These are phyloP conservation scores for Drosophila ficusphila DNA, from an alignment of 1,140 invertebrate species.

Conservation along the genomic window DNA sequence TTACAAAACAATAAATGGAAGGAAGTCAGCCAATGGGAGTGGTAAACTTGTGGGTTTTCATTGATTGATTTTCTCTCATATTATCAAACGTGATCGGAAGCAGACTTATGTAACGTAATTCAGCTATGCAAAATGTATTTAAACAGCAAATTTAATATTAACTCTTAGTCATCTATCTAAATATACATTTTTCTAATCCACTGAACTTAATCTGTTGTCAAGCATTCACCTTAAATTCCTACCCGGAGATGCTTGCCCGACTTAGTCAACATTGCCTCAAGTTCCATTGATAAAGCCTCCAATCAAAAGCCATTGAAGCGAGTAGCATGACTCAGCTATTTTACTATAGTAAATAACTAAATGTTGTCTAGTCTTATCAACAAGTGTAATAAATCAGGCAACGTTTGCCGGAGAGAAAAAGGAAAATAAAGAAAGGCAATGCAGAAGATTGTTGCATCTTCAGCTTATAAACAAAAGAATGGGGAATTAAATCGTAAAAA, in stretches of 20 bases:
- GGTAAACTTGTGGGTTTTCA: slow-evolving; percentile 17
- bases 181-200: neutral
- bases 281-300: slow-evolving; percentile 18
- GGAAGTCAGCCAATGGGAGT: slow-evolving; percentile 7
- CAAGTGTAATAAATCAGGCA: slow-evolving; percentile 4
- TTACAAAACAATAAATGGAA: slow-evolving; percentile 18
- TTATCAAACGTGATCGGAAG: neutral
- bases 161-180: neutral
- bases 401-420: neutral
- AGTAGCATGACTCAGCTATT: slow-evolving; percentile 1
- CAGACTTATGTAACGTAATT: neutral
- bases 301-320: slow-evolving; percentile 15
- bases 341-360: slow-evolving; percentile 7
- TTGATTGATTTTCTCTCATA: slow-evolving; percentile 10
- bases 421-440: neutral
- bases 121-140: neutral
- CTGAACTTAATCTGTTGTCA: slow-evolving; percentile 20
- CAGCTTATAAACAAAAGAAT: neutral
- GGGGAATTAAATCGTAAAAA: too few species aligned
- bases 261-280: neutral
- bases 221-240: neutral
- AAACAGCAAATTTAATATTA: neutral
- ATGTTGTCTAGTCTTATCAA: slow-evolving; percentile 10
- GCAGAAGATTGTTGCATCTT: neutral
- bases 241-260: slow-evolving; percentile 19